These are phyloP conservation scores for Synanthedon andrenaeformis DNA, from an alignment of 2,888 invertebrate species.

Conservation along the genomic window DNA sequence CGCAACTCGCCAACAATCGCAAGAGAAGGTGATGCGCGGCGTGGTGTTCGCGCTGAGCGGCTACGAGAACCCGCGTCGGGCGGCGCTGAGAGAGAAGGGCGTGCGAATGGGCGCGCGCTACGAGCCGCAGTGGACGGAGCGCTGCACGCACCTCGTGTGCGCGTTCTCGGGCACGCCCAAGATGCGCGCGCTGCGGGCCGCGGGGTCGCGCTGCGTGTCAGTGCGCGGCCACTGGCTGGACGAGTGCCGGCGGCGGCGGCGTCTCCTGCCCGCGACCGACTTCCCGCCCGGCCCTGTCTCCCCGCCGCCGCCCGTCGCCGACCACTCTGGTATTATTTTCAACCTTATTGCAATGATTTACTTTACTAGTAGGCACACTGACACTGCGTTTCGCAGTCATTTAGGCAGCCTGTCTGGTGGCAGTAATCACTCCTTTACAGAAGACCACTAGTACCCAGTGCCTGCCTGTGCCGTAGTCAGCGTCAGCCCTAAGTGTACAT, in stretches of 20 bases:
- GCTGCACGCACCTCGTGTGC: constrained; percentile 91
- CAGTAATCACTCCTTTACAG: too few relatives aligned
- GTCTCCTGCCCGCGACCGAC: constrained; percentile 75
- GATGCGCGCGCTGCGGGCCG: constrained; percentile 76
- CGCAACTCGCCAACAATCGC: neutral
- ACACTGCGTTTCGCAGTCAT: too few relatives aligned
- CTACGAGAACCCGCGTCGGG: constrained; percentile 84
- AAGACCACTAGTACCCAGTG: too few relatives aligned
- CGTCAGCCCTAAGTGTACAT: too few relatives aligned
- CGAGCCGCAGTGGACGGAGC: constrained; percentile 78
- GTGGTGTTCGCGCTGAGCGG: constrained; percentile 88
- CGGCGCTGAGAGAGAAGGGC: constrained; percentile 75
- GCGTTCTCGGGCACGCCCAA: constrained; percentile 92
- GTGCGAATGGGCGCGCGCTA: constrained; percentile 84
- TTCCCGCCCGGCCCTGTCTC: constrained; percentile 63
- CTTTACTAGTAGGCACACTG: too few relatives aligned
- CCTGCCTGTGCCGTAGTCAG: too few relatives aligned
- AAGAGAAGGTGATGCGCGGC: constrained; percentile 53
- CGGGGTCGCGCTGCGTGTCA: constrained; percentile 69
- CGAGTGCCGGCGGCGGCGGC: constrained; percentile 71
- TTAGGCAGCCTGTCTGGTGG: too few relatives aligned
- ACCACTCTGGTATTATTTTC: too few relatives aligned
- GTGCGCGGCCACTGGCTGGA: constrained; percentile 82
- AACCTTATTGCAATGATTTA: too few relatives aligned
- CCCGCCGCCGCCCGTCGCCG: constrained; percentile 37